These are phyloP conservation scores for Dioctria linearis DNA, from an alignment of 2,888 invertebrate species.

Conservation along the genomic window DNA sequence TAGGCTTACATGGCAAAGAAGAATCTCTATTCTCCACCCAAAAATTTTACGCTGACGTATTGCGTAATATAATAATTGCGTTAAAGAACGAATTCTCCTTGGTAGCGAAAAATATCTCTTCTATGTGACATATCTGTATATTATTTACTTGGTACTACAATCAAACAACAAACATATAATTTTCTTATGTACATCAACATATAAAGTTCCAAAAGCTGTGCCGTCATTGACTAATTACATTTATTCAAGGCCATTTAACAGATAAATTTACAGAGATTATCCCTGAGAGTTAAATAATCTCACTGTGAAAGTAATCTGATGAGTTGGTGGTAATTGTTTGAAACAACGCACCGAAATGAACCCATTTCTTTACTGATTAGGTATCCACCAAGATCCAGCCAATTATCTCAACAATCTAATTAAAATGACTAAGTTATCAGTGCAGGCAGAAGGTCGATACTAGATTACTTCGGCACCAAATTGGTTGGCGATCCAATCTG, in stretches of 20 bases:
- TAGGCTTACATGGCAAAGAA: too few relatives aligned
- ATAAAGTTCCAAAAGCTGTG: too few relatives aligned
- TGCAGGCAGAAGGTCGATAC: background rate
- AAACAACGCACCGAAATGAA: background rate
- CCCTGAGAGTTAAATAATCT: background rate
- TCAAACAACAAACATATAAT: too few relatives aligned
- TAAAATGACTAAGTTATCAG: slow-evolving; percentile 34
- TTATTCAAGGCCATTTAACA: slow-evolving; percentile 21
- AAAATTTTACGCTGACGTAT: too few relatives aligned
- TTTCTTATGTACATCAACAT: too few relatives aligned
- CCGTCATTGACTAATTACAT: slow-evolving; percentile 18
- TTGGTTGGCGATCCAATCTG: background rate
- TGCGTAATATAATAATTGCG: too few relatives aligned
- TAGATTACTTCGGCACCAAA: slow-evolving; percentile 7
- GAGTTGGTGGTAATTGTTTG: slow-evolving; percentile 10
- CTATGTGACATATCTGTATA: too few relatives aligned
- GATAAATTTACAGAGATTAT: background rate
- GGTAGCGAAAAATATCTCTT: too few relatives aligned
- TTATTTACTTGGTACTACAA: too few relatives aligned
- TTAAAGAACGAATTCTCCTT: too few relatives aligned
- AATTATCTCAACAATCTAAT: slow-evolving; percentile 32
- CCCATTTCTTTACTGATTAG: background rate
- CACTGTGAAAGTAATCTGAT: background rate
- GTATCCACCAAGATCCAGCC: background rate
- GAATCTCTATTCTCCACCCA: too few relatives aligned